Base-by-base conservation (phyloP, 2,888 invertebrate species). In the Ophion ventricosus region DNA sequence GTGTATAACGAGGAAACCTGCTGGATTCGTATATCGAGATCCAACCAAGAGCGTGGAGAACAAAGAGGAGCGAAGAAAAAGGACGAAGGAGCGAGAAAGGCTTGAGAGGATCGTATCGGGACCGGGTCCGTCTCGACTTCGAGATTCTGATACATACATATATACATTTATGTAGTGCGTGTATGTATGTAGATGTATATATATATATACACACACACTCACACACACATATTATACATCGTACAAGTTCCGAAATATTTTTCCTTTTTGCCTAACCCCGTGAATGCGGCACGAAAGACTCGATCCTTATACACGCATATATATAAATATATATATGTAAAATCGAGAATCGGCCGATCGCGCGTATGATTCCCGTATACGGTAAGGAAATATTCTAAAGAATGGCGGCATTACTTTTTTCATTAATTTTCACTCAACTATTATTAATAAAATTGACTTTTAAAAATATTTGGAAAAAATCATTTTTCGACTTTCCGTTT, bases 31-130 rank as follows among this genome's bases (percentile, higher is more conserved):
- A 26, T 61, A 61, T 61, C 61, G 25, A 35, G 8, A 17, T 11
- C 35, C n/a, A 2, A 20, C n/a, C 20, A 54, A 54, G 56, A 23
- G 54, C 14, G 54, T 5, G 56, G 20, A n/a, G 54, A 70, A 29
- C 29, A 29, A 29, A 72, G 61, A 69, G 57, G 63, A 57, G 75
- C 35, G 63, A 35, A 74, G 66, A 49, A 56, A 56, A 59, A 75
- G 61, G 66, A 23, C 1, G 49, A 69, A 70, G 57, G 67, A 61
- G 25, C 49, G 25, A 64, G 82, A 85, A 86, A 80, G 85, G 66
- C 49, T 80, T 40, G 54, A n/a, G 14, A 43, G 91, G 91, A 91
- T 91, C 90, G 91, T 91, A 91, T 91, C 67, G 61, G 69, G 61
- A 69, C 69, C 29, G 29, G 69, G 69, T 40, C 20, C 11, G 20